Evolutionary conservation across 2,888 invertebrate species (phyloP), one percentile per base, ranked within the genome.

Genomic region (Nomada goodeniana): DNA sequence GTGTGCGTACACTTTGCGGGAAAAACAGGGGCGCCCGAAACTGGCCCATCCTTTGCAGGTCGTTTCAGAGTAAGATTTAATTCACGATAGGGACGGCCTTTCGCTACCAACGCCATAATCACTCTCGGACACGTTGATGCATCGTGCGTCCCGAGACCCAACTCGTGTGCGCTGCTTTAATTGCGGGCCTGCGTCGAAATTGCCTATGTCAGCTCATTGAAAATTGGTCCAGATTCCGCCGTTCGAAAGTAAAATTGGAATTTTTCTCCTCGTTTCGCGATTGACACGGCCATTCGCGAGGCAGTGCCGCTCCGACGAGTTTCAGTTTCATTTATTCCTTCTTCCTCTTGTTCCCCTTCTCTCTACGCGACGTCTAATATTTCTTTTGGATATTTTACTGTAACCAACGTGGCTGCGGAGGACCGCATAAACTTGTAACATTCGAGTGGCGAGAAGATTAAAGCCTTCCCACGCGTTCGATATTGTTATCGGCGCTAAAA

Each of bases 11-110:
- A 57, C 59, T 71, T 44, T 61, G 75, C 52, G 75, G 82, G 79
- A 75, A 83, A 81, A 83, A 76, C 73, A 7, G 64, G 81, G 76
- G 53, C 50, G 20, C 44, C 20, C 53, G 23, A 67, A 13, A 26
- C 61, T 50, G 60, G 55, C 20, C 65, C 26, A 26, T 52, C 50
- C 71, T 50, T 29, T 52, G 44, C 67, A 73, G 68, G 26, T 59
- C 67, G 70, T 87, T 86, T 82, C 82, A 86, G 90, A 90, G 83
- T 87, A 81, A 91, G 91, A 91, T 91, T 90, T 87, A 86, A 90
- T 91, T 89, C 88, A 74, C 88, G 91, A 91, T 91, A 91, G 84
- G 84, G 73, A 61, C 82, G 47, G 65, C 73, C 77, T 87, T 88
- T 86, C 73, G 84, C 86, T 89, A 88, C 88, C 83, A 81, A 73